Evolutionary conservation across 1,140 invertebrate genomes (phyloP).

Genomic region (Caenorhabditis remanei): DNA sequence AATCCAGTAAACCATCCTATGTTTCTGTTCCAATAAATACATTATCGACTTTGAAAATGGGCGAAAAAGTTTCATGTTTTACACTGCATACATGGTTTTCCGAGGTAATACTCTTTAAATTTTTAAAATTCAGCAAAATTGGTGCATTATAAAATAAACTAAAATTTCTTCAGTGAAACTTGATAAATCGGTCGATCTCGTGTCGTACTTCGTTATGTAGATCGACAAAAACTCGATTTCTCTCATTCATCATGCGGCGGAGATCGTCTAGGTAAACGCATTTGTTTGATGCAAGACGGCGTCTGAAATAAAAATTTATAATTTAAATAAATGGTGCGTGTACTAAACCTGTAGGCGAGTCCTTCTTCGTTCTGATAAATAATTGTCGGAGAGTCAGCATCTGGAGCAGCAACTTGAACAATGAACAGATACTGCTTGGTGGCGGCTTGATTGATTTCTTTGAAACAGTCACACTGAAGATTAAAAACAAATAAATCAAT

Average conservation of each 20-base stretch:
- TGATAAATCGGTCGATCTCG: slow-evolving; percentile 25
- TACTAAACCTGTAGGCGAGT: slow-evolving; percentile 33
- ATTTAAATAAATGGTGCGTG: background rate
- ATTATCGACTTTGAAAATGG: background rate
- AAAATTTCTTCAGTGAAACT: background rate
- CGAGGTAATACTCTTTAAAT: no score
- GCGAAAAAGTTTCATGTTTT: no score
- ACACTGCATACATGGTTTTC: no score
- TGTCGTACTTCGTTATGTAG: slow-evolving; percentile 47
- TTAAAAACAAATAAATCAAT: background rate
- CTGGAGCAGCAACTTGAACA: background rate
- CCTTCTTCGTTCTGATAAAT: slow-evolving; percentile 62
- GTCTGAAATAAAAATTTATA: background rate
- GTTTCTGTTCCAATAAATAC: background rate
- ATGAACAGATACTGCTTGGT: slow-evolving; percentile 27
- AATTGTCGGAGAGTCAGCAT: background rate
- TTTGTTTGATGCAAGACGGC: slow-evolving; percentile 57
- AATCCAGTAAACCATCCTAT: background rate
- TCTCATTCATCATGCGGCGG: slow-evolving; percentile 40
- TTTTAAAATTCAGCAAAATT: no score
- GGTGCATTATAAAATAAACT: no score
- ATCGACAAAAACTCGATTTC: slow-evolving; percentile 24
- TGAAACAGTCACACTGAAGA: slow-evolving; percentile 27
- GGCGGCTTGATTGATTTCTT: slow-evolving; percentile 24
- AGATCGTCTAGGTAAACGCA: slow-evolving; percentile 30